Conservation (phyloP, 2,888 invertebrate genomes). For the Eucera pruinosa region DNA sequence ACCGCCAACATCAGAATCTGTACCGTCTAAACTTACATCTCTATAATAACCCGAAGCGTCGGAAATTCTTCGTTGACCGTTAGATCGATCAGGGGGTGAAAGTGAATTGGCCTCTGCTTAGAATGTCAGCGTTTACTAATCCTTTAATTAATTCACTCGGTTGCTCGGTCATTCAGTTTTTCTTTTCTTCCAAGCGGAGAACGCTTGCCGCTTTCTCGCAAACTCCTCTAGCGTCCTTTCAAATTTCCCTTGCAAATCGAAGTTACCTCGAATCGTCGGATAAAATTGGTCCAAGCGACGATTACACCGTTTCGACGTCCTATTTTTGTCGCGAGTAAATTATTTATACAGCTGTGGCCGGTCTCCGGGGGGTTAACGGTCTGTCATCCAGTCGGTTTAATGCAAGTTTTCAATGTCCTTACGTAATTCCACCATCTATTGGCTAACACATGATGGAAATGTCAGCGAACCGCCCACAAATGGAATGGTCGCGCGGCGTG, state of each 20-base stretch:
- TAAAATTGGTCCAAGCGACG: not conserved
- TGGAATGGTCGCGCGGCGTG: conserved; percentile 71
- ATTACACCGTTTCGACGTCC: not conserved
- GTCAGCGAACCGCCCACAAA: conserved; percentile 77
- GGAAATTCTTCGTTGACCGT: not conserved
- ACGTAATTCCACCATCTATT: conserved; percentile 72
- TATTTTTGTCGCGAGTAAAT: conserved; percentile 3
- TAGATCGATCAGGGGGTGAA: conserved; percentile 51
- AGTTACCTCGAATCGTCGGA: not conserved
- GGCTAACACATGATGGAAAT: conserved; percentile 75
- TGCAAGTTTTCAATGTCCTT: conserved; percentile 69
- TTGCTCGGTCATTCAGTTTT: conserved; percentile 2
- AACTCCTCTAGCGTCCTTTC: no score
- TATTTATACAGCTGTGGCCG: not conserved
- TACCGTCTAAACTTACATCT: no score
- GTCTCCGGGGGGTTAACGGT: conserved; percentile 50
- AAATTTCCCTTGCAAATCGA: not conserved
- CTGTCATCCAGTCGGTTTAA: conserved; percentile 45
- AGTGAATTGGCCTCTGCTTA: conserved; percentile 54
- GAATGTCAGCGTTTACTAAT: conserved; percentile 53
- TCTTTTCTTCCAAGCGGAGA: not conserved
- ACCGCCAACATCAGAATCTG: not conserved
- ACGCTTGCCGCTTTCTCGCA: not conserved
- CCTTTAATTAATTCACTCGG: conserved; percentile 42
- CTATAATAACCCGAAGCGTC: not conserved